Evolutionary conservation across 2,888 invertebrate genomes (phyloP), one percentile per base, ranked within the genome.

Genomic region (Reticulitermes lucifugus): DNA sequence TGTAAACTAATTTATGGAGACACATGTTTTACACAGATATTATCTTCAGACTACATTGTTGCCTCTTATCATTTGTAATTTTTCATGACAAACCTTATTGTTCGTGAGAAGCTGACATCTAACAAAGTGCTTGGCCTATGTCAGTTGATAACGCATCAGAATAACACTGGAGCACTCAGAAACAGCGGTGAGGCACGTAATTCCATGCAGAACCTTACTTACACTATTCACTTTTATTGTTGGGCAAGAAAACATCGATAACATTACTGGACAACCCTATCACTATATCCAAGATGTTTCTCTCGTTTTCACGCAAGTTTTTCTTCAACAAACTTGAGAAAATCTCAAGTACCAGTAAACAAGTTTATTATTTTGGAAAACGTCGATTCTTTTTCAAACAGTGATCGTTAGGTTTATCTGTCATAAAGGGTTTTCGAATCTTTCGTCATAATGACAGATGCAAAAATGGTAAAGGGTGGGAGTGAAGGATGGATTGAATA

Each of bases 381-480:
- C 73, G 41, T 41, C 73, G 29, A 73, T 73, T 73, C 35, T 29
- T 73, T 35, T 73, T 18, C 29, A 41, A 41, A 73, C 35, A 41
- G 41, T 7, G 7, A 73, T 73, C 29, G 35, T 21, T 25, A 1
- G 73, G 73, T 41, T 73, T 73, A 60, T 29, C 80, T 55, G 80
- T 60, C 80, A 80, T 55, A 80, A 80, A 60, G 60, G 80, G 14
- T 51, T 79, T 79, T 55, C 12, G 41, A 77, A 79, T 79, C 79
- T 80, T 80, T 55, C 80, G 80, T 80, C 80, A 80, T 80, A 22
- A 80, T 80, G 80, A 80, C 80, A 80, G 80, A 80, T 80, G 80
- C 60, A 80, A 29, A 80, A 80, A 60, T 80, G 29, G 41, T 65
- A 65, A 65, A 25, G 65, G 65, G 65, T 65, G 51, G 80, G 80